Evolutionary conservation across 2,888 invertebrate species (phyloP).

Genomic region (Thecocarcelia acutangulata): DNA sequence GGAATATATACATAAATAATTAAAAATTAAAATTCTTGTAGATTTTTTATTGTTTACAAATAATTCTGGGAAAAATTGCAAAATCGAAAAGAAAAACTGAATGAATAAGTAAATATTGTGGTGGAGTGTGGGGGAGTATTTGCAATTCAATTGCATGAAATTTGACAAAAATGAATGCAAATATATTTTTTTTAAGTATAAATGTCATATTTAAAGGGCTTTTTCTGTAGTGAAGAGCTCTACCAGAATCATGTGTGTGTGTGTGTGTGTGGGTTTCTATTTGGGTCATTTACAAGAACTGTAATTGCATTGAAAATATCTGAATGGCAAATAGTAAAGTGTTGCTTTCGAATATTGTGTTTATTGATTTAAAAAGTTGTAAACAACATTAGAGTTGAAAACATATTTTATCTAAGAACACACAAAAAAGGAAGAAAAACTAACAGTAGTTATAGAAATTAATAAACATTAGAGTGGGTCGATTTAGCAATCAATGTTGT

Average conservation of each 20-base stretch:
- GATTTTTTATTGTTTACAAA: conserved; percentile 57
- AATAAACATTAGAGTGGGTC: too few relatives aligned
- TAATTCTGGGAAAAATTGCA: conserved; percentile 30
- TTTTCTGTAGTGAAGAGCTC: neutral
- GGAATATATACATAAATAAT: conserved; percentile 61
- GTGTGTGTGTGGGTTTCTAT: neutral
- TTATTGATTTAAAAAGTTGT: neutral
- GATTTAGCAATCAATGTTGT: too few relatives aligned
- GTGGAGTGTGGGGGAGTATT: conserved; percentile 17
- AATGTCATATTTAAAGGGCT: conserved; percentile 54
- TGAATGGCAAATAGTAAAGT: neutral
- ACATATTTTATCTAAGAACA: too few relatives aligned
- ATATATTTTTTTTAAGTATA: conserved; percentile 18
- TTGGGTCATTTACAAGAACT: neutral
- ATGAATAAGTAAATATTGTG: conserved; percentile 24
- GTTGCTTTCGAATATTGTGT: conserved; percentile 1
- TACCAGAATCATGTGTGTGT: neutral
- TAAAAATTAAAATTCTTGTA: conserved; percentile 57
- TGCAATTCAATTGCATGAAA: conserved; percentile 36
- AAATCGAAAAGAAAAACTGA: neutral
- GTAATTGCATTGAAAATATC: conserved; percentile 15
- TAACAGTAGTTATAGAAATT: too few relatives aligned
- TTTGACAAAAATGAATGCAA: conserved; percentile 29
- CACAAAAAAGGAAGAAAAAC: too few relatives aligned
- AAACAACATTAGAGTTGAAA: neutral